Conservation (phyloP, 2,888 invertebrate species). For the Homarus gammarus region DNA sequence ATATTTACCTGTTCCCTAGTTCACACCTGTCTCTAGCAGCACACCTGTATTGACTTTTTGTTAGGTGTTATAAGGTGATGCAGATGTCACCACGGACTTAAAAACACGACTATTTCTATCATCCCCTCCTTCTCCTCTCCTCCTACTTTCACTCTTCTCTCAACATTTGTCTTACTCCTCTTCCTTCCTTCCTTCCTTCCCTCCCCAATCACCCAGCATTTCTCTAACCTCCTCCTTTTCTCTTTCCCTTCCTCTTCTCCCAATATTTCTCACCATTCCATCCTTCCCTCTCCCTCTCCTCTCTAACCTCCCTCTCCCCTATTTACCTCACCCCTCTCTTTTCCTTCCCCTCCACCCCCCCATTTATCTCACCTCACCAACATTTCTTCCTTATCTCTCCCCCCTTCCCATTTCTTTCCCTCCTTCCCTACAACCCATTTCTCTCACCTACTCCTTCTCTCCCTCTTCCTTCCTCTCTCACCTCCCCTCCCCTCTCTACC, state of each 20-base stretch:
- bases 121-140: neutral
- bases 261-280: too few relatives aligned
- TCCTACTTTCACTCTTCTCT: neutral
- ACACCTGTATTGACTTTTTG: too few relatives aligned
- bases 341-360: neutral
- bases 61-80: too few relatives aligned
- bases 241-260: neutral
- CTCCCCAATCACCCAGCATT: too few relatives aligned
- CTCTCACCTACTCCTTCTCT: neutral
- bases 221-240: neutral
- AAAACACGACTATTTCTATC: too few relatives aligned
- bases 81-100: too few relatives aligned
- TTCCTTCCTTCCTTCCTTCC: neutral
- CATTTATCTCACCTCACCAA: neutral
- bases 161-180: neutral
- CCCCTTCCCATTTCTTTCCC: neutral
- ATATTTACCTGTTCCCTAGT: too few relatives aligned
- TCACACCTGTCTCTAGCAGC: too few relatives aligned
- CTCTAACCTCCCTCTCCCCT: neutral
- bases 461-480: neutral
- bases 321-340: neutral
- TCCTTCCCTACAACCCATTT: too few relatives aligned
- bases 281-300: slow-evolving; percentile 2
- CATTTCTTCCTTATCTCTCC: neutral
- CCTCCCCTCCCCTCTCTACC: neutral